Base-by-base conservation (phyloP, 2,888 invertebrate species). In the Tenodera sinensis region DNA sequence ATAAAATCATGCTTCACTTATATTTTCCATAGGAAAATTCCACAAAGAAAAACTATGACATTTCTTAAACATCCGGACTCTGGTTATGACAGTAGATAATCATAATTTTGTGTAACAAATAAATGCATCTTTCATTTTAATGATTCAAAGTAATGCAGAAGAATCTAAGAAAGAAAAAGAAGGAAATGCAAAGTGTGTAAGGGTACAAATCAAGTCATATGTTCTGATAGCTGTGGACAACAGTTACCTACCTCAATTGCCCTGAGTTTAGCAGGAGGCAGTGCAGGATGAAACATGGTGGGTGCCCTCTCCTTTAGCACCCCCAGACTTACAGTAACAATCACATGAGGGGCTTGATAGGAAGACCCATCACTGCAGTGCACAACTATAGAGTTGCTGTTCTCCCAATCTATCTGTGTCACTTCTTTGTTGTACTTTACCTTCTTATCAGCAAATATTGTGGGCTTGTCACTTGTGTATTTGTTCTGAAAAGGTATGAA, bases 271-370 rank as follows among this genome's bases (percentile, higher is more conserved):
- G 92, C 91, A 25, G 92, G 89, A 0, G 96, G 95, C 82, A 96
- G 92, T 6, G 93, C 91, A 0, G 96, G 96, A 8, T 92, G 91
- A 91, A 96, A 96, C 42, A 96, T 90, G 0, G 92, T 92, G 14
- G 92, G 91, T 89, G 95, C 93, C 89, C 94, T 93, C 28, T 94
- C 94, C 92, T 97, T 97, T 28, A 97, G 93, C 0, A 96, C 96
- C 0, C 97, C 97, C 0, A 97, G 92, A 0, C 97, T 96, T 0
- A 95, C 93, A 0, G 97, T 97, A 0, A 96, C 93, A 42, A 97
- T 95, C 1, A 96, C 95, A 91, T 95, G 95, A 91, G 95, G 95
- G 0, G 96, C 96, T 30, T 91, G 92, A 91, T 94, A 95, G 0
- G 91, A 91, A 1, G 93, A 92, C 0, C 95, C 95, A 91, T 96